phyloP scores from a whole-genome alignment of 2,113 vertebrate genomes.

The Chaenocephalus aceratus region DNA sequence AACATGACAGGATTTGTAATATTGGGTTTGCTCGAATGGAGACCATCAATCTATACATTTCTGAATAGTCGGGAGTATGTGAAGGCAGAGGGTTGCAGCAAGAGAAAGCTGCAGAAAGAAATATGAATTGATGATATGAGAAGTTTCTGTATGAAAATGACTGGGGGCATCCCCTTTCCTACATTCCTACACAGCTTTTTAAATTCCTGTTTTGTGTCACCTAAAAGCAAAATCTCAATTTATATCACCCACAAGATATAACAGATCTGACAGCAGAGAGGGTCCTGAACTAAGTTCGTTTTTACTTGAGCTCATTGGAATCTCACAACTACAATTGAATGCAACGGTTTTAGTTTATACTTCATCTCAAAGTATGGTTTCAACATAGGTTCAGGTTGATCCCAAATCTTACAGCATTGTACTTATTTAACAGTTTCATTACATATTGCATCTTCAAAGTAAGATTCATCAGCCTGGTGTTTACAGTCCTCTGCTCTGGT shows the following conservation, averaged over 20 bases:
- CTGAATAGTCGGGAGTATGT: neutral
- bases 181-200: neutral
- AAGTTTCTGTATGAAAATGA: neutral
- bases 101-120: slow-evolving; percentile 2
- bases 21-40: neutral
- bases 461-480: neutral
- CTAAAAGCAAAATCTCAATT: neutral
- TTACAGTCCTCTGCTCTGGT: neutral
- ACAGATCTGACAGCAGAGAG: neutral
- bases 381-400: neutral
- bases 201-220: neutral
- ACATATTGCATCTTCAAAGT: neutral
- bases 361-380: neutral
- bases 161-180: neutral
- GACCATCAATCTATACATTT: neutral
- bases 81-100: neutral
- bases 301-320: neutral
- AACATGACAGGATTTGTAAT: neutral
- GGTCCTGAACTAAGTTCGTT: neutral
- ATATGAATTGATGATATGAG: neutral
- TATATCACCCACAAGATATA: neutral
- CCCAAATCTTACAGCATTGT: neutral
- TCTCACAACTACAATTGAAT: neutral
- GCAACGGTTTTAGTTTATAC: neutral
- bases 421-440: neutral